These are phyloP conservation scores for Orbicella faveolata DNA, from an alignment of 64 coral and sea anemone species.

Conservation along the genomic window DNA sequence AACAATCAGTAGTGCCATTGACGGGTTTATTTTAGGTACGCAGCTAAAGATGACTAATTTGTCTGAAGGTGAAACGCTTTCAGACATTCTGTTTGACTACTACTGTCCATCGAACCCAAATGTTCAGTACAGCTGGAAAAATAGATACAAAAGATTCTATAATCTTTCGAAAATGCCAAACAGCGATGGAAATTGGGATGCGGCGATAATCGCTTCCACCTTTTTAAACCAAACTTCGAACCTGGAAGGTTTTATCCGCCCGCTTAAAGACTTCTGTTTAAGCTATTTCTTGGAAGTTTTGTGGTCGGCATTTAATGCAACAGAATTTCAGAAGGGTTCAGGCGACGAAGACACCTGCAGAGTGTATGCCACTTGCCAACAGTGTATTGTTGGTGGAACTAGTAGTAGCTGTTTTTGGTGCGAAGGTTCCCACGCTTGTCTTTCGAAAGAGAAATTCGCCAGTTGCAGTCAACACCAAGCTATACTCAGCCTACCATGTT, in stretches of 20 bases:
- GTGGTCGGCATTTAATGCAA: background rate
- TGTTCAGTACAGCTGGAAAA: background rate
- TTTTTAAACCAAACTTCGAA: background rate
- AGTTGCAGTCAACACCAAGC: background rate
- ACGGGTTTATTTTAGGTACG: slow-evolving; percentile 50
- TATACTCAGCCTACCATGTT: background rate
- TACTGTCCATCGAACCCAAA: slow-evolving; percentile 33
- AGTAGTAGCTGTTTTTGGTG: slow-evolving; percentile 59
- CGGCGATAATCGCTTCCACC: background rate
- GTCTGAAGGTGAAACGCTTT: slow-evolving; percentile 9
- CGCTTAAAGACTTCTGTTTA: background rate
- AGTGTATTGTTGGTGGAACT: slow-evolving; percentile 38
- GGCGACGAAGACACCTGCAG: background rate
- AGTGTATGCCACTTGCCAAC: slow-evolving; percentile 15
- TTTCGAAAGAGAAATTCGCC: background rate
- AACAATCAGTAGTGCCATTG: slow-evolving; percentile 44
- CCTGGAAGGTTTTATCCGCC: background rate
- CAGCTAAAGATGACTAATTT: background rate
- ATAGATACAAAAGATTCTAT: background rate
- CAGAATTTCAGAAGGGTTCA: background rate
- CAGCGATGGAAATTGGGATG: background rate
- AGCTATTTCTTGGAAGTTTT: background rate
- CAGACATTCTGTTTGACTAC: slow-evolving; percentile 45
- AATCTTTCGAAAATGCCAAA: background rate
- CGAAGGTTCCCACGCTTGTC: slow-evolving; percentile 20